Conservation (phyloP, 2,113 vertebrate species). For the Phyllopteryx taeniolatus region DNA sequence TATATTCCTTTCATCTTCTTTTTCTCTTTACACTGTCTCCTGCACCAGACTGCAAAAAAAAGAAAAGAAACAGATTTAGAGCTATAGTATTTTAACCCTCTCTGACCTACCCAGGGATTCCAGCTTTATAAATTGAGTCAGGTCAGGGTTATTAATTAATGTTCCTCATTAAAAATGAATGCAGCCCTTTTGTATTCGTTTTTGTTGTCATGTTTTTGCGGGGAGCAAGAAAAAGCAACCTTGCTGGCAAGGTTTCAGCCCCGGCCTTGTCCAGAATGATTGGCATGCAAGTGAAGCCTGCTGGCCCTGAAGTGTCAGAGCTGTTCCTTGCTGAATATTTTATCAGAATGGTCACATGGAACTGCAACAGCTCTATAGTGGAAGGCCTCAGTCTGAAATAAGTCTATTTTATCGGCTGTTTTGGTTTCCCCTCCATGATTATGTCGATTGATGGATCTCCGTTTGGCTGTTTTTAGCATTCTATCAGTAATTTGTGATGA, state of each 20-base stretch:
- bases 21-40: slow-evolving; percentile 10
- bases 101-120: slow-evolving; percentile 23
- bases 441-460: slow-evolving; percentile 39
- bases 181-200: slow-evolving; percentile 9
- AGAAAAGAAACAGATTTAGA: slow-evolving; percentile 30
- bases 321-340: slow-evolving; percentile 48
- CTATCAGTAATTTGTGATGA: slow-evolving; percentile 25
- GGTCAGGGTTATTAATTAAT: slow-evolving; percentile 56
- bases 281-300: slow-evolving; percentile 30
- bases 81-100: slow-evolving; percentile 27
- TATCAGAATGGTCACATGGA: slow-evolving; percentile 25
- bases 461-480: slow-evolving; percentile 19
- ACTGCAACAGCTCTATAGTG: slow-evolving; percentile 19
- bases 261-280: slow-evolving; percentile 9
- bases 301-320: slow-evolving; percentile 25
- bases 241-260: slow-evolving; percentile 2
- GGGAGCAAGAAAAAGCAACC: slow-evolving; percentile 9
- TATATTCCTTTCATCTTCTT: slow-evolving; percentile 12
- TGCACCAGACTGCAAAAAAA: slow-evolving; percentile 7
- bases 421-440: slow-evolving; percentile 47
- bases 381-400: slow-evolving; percentile 24
- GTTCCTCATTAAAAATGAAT: slow-evolving; percentile 59
- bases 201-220: slow-evolving; percentile 21
- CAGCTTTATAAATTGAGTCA: slow-evolving; percentile 38
- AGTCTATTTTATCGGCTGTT: slow-evolving; percentile 1